Evolutionary conservation across 2,113 vertebrate genomes (phyloP), one percentile per base, ranked within the genome.

Genomic region (Xyrauchen texanus): DNA sequence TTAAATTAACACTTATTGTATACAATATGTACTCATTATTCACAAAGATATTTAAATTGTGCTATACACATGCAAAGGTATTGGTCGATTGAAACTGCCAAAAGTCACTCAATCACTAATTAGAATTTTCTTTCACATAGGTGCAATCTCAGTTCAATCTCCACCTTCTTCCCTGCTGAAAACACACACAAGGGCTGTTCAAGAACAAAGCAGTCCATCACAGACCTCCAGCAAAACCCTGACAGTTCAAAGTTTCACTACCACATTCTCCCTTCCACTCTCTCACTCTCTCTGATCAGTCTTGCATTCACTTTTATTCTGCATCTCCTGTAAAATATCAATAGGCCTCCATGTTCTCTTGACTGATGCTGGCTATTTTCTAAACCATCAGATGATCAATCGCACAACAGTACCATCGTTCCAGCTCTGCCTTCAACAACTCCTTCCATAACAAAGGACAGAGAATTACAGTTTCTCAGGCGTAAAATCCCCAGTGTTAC

Each of bases 161-260:
- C 11, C 11, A 55, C 49, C 34, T 55, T 69, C 51, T 4, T 7
- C 34, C 68, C 21, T 1, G 21, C 51, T n/a, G 21, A 69, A 49
- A 69, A 53, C 16, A 52, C 0, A 53, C 67, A 53, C 1, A 49
- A 52, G 8, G 34, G 67, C 11, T 34, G 49, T 47, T 69, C 9
- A 69, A 69, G 51, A 55, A 70, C 52, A 42, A 52, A 44, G n/a
- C n/a, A n/a, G 16, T 57, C 5, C 67, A 53, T 68, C 67, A 53
- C 67, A 68, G 49, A 34, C 15, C 47, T 68, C 12, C 52, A 42
- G 52, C 21, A 70, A 7, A 3, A 21, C 51, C 34, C 4, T 57
- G 55, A 44, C 52, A 9, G 52, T 45, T 68, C 10, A 68, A 68
- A 68, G 49, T 9, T 15, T 55, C 10, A 4, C 68, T 0, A 57